Evolutionary conservation across 2,797 vertebrate genomes (phyloP), one percentile per base, ranked within the genome.

Genomic region (Manis javanica): DNA sequence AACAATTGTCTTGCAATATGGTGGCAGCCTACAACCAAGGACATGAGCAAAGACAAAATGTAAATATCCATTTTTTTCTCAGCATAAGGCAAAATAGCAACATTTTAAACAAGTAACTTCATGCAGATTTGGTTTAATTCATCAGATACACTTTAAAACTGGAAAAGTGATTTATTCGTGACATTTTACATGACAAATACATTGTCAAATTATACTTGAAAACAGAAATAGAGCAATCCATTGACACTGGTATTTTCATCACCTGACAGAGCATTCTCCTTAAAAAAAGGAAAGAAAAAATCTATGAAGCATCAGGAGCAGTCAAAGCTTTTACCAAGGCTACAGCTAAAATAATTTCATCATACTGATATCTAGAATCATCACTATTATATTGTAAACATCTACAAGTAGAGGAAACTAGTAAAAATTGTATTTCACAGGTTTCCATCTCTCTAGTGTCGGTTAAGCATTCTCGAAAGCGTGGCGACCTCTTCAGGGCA

Each of bases 1-100:
- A 94, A 95, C 61, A 93, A 86, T 97, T 95, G 92, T 68, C 86
- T 83, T 96, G 88, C 96, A 93, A 96, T 84, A 94, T 0, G 24
- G 34, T 87, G 93, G 81, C 81, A 97, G 69, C 49, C 93, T 83
- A 74, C 83, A 96, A 90, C 96, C 94, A 95, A 94, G 75, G 92
- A 84, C 87, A 92, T 68, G 87, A 81, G 71, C 61, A 61, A 87
- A 92, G 87, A 29, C 46, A 92, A 79, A 91, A 79, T 51, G 34
- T 46, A 95, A 85, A 91, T 63, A 66, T 3, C 18, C 26, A 71
- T 91, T 71, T 88, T 49, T 51, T 96, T 94, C 88, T 82, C 64
- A 74, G 57, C 81, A 83, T 69, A 82, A 87, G n/a, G 59, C 10
- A 91, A 63, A 93, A 85, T 4, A 46, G 69, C 74, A 95, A 79